Percentiles rank a stretch among this genome's conserved stretches.
phyloP scores from a whole-genome alignment of 1,140 invertebrate species.

The Ceratina japonica region DNA sequence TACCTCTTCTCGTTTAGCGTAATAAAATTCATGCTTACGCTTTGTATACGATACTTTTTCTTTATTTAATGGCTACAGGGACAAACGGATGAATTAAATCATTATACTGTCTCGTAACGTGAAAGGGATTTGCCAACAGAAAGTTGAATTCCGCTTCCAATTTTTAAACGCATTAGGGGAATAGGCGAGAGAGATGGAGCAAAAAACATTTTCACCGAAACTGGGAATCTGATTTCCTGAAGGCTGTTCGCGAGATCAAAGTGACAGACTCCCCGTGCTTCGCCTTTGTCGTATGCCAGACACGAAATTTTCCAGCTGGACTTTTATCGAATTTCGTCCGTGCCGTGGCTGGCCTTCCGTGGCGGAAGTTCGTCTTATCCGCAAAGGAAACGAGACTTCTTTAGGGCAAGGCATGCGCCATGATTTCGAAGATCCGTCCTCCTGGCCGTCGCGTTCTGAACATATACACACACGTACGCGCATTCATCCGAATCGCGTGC shows the following conservation, averaged over 20 bases:
- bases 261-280: background rate
- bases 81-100: background rate
- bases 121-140: background rate
- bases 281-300: slow-evolving; percentile 25
- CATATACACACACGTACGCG: background rate
- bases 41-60: too few species aligned
- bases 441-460: slow-evolving; percentile 1
- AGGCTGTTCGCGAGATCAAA: slow-evolving; percentile 16
- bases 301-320: slow-evolving; percentile 40
- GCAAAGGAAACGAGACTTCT: slow-evolving; percentile 48
- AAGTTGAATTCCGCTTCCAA: background rate
- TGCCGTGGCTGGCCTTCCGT: slow-evolving; percentile 33
- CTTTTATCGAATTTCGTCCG: slow-evolving; percentile 52
- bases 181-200: background rate
- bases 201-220: slow-evolving; percentile 3
- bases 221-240: slow-evolving; percentile 28
- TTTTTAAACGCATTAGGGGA: background rate
- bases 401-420: slow-evolving; percentile 17
- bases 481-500: background rate
- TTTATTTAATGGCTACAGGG: too few species aligned
- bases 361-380: slow-evolving; percentile 49
- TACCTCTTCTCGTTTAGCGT: too few species aligned
- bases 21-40: background rate
- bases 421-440: slow-evolving; percentile 45
- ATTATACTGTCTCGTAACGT: background rate